phyloP scores from a whole-genome alignment of 2,113 vertebrate genomes.

The Notiomystis cincta region DNA sequence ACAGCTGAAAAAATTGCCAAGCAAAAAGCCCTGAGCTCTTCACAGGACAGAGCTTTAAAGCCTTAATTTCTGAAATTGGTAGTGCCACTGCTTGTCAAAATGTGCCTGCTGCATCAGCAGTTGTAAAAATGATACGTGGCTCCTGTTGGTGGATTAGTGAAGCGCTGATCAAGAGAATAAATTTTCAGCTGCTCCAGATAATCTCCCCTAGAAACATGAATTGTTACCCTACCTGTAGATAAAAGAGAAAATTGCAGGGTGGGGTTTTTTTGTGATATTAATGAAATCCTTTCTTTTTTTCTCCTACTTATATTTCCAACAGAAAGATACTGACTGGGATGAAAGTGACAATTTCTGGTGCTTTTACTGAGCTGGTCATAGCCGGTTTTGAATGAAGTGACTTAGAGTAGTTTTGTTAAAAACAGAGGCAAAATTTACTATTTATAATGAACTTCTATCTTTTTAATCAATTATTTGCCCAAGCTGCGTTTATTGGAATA shows the following conservation, averaged over 20 bases:
- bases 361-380: background rate
- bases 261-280: background rate
- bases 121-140: background rate
- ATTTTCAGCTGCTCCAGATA: background rate
- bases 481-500: background rate
- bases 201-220: background rate
- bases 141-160: background rate
- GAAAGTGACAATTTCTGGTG: background rate
- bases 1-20: conserved; percentile 11
- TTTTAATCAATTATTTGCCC: background rate
- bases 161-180: background rate
- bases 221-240: background rate
- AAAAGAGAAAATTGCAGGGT: background rate
- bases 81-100: background rate
- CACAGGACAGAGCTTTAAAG: background rate
- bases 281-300: background rate
- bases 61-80: background rate
- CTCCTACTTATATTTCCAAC: background rate
- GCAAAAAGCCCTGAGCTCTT: background rate
- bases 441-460: background rate
- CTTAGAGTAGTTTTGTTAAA: background rate
- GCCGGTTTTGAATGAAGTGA: background rate
- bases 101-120: background rate
- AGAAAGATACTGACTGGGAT: background rate
- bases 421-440: background rate